phyloP scores from a whole-genome alignment of 30 jellyfish, hydroid and myxozoan genomes.

The Aurelia aurita complex sp. Pacific region DNA sequence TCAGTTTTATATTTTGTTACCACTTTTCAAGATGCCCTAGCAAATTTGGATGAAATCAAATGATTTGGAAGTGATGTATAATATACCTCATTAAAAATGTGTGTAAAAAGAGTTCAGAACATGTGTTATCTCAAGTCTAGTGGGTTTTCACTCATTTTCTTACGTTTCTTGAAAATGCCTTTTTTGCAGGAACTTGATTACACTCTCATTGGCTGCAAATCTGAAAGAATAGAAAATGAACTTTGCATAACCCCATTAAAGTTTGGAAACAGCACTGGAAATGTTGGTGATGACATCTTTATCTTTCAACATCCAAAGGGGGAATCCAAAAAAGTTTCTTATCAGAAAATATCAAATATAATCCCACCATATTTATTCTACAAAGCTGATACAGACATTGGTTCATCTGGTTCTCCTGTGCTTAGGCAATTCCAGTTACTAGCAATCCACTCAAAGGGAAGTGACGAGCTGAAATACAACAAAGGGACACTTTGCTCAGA shows the following conservation, averaged over 20 bases:
- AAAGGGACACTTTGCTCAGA: constrained; percentile 94
- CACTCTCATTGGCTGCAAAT: constrained; percentile 92
- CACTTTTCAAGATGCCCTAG: too few species aligned
- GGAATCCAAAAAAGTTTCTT: constrained; percentile 77
- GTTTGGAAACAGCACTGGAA: constrained; percentile 51
- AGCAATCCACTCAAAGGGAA: constrained; percentile 94
- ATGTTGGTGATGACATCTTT: constrained; percentile 78
- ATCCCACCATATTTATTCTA: constrained; percentile 80
- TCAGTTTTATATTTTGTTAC: too few species aligned
- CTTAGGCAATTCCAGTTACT: constrained; percentile 63
- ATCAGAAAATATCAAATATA: constrained; percentile 72
- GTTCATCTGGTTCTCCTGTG: constrained; percentile 98
- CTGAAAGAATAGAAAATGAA: constrained; percentile 51
- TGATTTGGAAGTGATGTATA: too few species aligned
- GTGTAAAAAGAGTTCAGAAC: too few species aligned
- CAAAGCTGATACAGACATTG: constrained; percentile 95
- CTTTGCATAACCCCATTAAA: constrained; percentile 85
- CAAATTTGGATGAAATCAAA: too few species aligned
- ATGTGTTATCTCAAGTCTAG: too few species aligned
- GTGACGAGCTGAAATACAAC: constrained; percentile 77
- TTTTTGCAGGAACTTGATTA: constrained; percentile 74
- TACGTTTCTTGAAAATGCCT: too few species aligned
- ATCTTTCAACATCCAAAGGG: constrained; percentile 98
- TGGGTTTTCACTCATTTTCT: too few species aligned
- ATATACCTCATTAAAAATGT: too few species aligned